Evolutionary conservation across 1,140 invertebrate genomes (phyloP).

Genomic region (Lasioglossum baleicum): DNA sequence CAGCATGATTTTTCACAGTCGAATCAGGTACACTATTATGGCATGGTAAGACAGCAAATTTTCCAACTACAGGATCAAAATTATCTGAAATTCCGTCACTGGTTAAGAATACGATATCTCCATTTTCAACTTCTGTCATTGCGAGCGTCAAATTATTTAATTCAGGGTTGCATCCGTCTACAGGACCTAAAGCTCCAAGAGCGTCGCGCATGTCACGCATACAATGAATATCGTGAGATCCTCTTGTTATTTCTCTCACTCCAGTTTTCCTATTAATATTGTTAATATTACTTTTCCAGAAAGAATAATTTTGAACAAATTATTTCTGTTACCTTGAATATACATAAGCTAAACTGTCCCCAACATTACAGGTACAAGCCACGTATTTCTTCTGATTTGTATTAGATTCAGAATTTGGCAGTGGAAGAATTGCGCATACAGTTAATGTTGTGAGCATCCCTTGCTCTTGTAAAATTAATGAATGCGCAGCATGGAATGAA

Average conservation of each 20-base stretch:
- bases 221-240: conserved; percentile 93
- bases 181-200: conserved; percentile 92
- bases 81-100: conserved; percentile 97
- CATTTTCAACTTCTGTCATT: conserved; percentile 90
- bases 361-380: conserved; percentile 94
- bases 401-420: conserved; percentile 74
- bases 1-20: conserved; percentile 55
- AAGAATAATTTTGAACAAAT: conserved; percentile 3
- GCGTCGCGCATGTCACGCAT: conserved; percentile 96
- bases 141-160: conserved; percentile 94
- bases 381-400: conserved; percentile 82
- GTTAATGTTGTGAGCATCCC: conserved; percentile 93
- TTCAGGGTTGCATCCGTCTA: conserved; percentile 93
- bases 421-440: conserved; percentile 87
- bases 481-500: conserved; percentile 93
- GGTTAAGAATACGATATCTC: conserved; percentile 94
- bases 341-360: conserved; percentile 93
- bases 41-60: conserved; percentile 87
- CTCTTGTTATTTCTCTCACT: conserved; percentile 79
- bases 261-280: conserved; percentile 66
- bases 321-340: conserved; percentile 83
- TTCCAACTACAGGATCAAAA: conserved; percentile 96
- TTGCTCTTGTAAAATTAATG: conserved; percentile 91
- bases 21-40: conserved; percentile 67
- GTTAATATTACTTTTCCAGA: neutral